A percentile compares a stretch with the other conserved stretches of the same genome.
These are phyloP conservation scores for Actenoides lindsayi DNA, from an alignment of 2,113 vertebrate species.

Conservation along the genomic window DNA sequence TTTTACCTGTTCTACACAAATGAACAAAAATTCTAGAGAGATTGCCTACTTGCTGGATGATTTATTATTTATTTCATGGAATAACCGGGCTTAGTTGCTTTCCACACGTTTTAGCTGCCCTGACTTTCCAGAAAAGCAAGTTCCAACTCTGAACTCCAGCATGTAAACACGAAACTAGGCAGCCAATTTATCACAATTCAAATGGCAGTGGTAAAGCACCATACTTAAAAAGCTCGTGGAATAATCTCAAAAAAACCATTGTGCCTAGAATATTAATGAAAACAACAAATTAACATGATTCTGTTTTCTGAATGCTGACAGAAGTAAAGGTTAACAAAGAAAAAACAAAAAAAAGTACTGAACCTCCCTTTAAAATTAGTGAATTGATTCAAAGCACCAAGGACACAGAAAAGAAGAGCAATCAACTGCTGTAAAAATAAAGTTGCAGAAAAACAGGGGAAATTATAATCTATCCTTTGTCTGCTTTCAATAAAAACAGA, in stretches of 20 bases:
- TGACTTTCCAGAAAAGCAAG: neutral
- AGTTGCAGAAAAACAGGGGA: neutral
- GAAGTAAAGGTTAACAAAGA: neutral
- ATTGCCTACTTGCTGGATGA: fast-evolving
- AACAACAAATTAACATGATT: neutral
- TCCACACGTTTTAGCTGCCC: neutral
- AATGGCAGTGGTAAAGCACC: neutral
- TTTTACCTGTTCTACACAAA: neutral
- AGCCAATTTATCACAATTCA: neutral
- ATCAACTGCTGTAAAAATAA: neutral
- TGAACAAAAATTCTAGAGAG: neutral
- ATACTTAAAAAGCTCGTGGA: neutral
- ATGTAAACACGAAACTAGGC: neutral
- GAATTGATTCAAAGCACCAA: neutral
- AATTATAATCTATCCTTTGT: neutral
- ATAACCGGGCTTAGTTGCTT: neutral
- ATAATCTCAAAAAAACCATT: neutral
- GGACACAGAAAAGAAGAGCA: neutral
- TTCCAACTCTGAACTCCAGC: neutral
- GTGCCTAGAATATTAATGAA: neutral
- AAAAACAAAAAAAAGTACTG: neutral
- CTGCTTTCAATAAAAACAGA: neutral
- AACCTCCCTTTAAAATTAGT: neutral
- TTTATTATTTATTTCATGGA: neutral
- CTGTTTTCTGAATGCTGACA: neutral